phyloP scores from a whole-genome alignment of 2,888 invertebrate genomes.

The Rhagium mordax region DNA sequence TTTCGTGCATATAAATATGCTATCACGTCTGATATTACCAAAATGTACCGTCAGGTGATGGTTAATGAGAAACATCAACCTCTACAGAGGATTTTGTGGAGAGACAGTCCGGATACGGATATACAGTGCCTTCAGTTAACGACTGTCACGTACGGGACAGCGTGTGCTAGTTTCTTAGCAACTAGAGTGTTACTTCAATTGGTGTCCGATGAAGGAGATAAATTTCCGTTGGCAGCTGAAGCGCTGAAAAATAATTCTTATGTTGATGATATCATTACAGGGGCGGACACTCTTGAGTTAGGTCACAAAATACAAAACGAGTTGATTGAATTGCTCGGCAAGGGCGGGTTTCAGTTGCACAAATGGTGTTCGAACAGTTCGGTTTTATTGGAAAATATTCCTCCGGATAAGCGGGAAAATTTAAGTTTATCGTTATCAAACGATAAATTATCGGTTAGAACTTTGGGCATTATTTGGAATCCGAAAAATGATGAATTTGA shows the following conservation, averaged over 20 bases:
- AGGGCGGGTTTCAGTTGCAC: not conserved
- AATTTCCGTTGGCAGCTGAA: not conserved
- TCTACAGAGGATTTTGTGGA: constrained; percentile 39
- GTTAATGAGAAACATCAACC: constrained; percentile 23
- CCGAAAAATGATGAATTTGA: no score
- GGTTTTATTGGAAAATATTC: no score
- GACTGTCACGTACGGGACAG: constrained; percentile 38
- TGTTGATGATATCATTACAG: constrained; percentile 22
- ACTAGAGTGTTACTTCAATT: constrained; percentile 14
- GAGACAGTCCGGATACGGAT: not conserved
- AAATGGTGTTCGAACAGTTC: no score
- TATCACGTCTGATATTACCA: constrained; percentile 36
- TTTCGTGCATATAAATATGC: constrained; percentile 10
- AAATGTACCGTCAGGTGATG: constrained; percentile 37
- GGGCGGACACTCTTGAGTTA: constrained; percentile 8
- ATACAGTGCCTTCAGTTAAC: constrained; percentile 16
- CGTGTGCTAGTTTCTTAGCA: constrained; percentile 31
- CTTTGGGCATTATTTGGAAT: no score
- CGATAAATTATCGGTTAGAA: no score
- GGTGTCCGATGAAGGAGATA: not conserved
- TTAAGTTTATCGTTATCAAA: no score
- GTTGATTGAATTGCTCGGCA: constrained; percentile 14
- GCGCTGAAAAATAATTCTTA: constrained; percentile 8
- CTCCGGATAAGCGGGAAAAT: no score
- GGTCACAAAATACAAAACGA: not conserved